Evolutionary conservation across 1,140 invertebrate genomes (phyloP), one percentile per base, ranked within the genome.

Genomic region (Parasteatoda tepidariorum): DNA sequence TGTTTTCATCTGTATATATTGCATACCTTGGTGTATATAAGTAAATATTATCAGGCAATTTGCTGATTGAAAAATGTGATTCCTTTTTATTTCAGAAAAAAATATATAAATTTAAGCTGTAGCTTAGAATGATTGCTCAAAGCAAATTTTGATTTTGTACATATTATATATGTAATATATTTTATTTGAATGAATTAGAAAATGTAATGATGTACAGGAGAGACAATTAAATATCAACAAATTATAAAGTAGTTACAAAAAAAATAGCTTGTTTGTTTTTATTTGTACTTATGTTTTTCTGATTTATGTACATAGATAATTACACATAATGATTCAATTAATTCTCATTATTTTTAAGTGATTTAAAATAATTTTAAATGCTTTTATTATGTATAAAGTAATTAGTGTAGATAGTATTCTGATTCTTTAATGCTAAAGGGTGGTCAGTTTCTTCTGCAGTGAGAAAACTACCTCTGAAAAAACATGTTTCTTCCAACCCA

Each of bases 111-210:
- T 76, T 55, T 31, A 24, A 48, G 48, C 48, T 34, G 15, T 67
- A 30, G 48, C 34, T 26, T 79, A 68, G 48, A 59, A 31, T 48
- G 30, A 79, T 79, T 82, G 78, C 78, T 82, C 78, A 82, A 82
- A 55, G 78, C 78, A 71, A 82, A 82, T 22, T 22, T 68, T 79
- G 70, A 24, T 71, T 82, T 61, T 82, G 78, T 82, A 82, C 2
- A 82, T 82, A 82, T 24, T 28, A 33, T 30, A 33, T 33, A 54
- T 82, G 78, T 82, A 82, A 59, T 30, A 81, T 70, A 82, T 70
- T 68, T 82, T 82, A 38, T 71, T 82, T 71, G 31, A 82, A 82
- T 13, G 30, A 41, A 61, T 66, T 34, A 57, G 64, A 38, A 41
- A 54, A 64, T 82, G 57, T 70, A 59, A 38, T 70, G 33, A 68